Conservation (phyloP, 2,888 invertebrate genomes). For the Chironomus tentans region DNA sequence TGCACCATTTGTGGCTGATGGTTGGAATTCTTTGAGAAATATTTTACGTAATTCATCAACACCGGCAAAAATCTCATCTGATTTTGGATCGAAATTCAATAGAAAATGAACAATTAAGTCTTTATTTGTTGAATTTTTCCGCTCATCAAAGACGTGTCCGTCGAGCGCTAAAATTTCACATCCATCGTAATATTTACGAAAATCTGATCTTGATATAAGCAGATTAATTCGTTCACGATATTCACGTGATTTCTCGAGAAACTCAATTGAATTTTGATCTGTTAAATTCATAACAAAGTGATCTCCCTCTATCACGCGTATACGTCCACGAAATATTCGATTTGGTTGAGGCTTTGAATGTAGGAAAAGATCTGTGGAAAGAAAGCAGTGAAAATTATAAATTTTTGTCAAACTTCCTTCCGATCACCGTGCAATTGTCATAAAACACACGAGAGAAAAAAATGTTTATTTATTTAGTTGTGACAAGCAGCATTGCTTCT, state of each 20-base stretch:
- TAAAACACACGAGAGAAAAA: not conserved
- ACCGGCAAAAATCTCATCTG: not conserved
- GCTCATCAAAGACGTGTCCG: conserved; percentile 56
- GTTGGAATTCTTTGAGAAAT: conserved; percentile 20
- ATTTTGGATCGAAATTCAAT: conserved; percentile 64
- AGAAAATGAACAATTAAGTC: conserved; percentile 78
- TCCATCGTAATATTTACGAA: conserved; percentile 65
- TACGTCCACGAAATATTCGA: conserved; percentile 73
- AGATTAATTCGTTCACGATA: conserved; percentile 68
- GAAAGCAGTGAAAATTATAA: conserved; percentile 32
- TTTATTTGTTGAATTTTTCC: conserved; percentile 39
- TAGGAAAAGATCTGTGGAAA: conserved; percentile 61
- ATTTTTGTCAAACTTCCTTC: not conserved
- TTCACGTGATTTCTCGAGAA: conserved; percentile 62
- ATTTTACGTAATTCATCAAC: conserved; percentile 13
- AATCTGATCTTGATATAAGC: conserved; percentile 61
- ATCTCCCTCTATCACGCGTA: conserved; percentile 61
- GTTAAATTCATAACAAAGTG: conserved; percentile 58
- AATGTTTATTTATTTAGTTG: not conserved
- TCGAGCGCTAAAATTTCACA: conserved; percentile 77
- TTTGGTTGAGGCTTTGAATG: conserved; percentile 63
- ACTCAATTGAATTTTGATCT: conserved; percentile 57
- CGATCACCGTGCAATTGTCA: not conserved
- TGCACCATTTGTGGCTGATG: conserved; percentile 1
- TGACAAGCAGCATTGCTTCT: not conserved